Base-by-base conservation (phyloP, 2,888 invertebrate genomes). In the Dysmachus trigonus region DNA sequence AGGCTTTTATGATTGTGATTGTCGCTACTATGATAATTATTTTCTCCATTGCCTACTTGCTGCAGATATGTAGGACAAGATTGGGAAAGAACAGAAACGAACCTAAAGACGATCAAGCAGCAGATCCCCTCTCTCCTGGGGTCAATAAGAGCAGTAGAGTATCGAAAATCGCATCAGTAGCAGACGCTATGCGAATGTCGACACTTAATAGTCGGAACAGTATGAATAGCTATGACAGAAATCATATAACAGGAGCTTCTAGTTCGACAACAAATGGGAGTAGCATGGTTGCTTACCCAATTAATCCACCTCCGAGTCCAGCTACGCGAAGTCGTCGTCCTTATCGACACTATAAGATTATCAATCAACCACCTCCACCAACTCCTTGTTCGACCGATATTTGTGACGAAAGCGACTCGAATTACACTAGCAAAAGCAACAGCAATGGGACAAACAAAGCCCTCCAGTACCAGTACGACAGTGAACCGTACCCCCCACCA, bases 351-450 rank as follows among this genome's bases (percentile, higher is more conserved):
- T 96, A 96, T 91, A 93, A 94, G 88, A 93, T 95, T 88, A 96
- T 96, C 87, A 95, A 95, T 92, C 96, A 96, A 91, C 97, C 97
- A 0, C 98, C 98, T 7, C 98, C 98, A 33, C 98, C 98, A 13
- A 98, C 98, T 30, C 98, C 98, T 0, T 98, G 98, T 90, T 97
- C 97, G 88, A 98, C 98, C 47, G 98, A 98, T 89, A 97, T 98
- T 88, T 98, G 97, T 90, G 97, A 97, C 91, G 97, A 97, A 91
- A 96, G 96, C 31, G 97, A 97, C 90, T 95, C 95, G 86, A 95
- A 95, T 90, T 95, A 95, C 89, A 94, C 95, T 13, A 93, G 93
- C 62, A 93, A 93, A 87, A 93, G 93, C 88, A 92, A 92, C 87
- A 91, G 91, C 87, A 91, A 91, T 73, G 91, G 92, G 86, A 79